A percentile compares a stretch with the other conserved stretches of the same genome.
Evolutionary conservation across 2,888 invertebrate species (phyloP).

Genomic region (Dryadula phaetusa): DNA sequence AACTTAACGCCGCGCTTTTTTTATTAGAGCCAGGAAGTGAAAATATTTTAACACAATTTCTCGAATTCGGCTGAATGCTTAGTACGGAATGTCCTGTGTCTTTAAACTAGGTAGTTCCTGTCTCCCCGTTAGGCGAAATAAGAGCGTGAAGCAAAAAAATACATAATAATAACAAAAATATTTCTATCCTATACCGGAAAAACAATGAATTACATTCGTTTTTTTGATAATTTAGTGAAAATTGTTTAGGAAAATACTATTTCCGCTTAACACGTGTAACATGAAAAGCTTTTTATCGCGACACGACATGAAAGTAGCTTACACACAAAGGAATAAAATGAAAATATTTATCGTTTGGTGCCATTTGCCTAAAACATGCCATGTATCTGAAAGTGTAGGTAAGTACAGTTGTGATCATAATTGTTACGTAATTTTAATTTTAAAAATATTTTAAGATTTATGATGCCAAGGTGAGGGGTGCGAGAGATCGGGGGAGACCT

Average conservation of each 20-base stretch:
- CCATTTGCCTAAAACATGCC: not conserved
- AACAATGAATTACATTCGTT: not conserved
- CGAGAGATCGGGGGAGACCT: too few species aligned
- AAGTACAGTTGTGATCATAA: not conserved
- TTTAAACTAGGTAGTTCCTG: too few species aligned
- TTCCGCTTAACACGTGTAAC: slow-evolving; percentile 13
- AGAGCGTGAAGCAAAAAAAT: not conserved
- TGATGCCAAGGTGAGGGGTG: too few species aligned
- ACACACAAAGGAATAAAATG: slow-evolving; percentile 23
- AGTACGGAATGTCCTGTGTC: too few species aligned
- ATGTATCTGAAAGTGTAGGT: not conserved
- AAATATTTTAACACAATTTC: too few species aligned
- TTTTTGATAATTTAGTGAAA: not conserved
- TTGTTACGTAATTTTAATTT: not conserved
- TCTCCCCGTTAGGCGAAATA: too few species aligned
- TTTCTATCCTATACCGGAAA: not conserved
- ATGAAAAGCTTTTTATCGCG: slow-evolving; percentile 24
- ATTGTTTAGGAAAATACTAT: slow-evolving; percentile 11
- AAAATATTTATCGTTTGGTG: slow-evolving; percentile 29
- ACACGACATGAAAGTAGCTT: slow-evolving; percentile 24
- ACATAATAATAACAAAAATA: not conserved
- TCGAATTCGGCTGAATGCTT: too few species aligned
- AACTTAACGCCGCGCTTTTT: too few species aligned
- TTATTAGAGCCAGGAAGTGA: too few species aligned
- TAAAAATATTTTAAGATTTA: too few species aligned